Evolutionary conservation across 2,797 vertebrate genomes (phyloP).

Genomic region (Brotula barbata): DNA sequence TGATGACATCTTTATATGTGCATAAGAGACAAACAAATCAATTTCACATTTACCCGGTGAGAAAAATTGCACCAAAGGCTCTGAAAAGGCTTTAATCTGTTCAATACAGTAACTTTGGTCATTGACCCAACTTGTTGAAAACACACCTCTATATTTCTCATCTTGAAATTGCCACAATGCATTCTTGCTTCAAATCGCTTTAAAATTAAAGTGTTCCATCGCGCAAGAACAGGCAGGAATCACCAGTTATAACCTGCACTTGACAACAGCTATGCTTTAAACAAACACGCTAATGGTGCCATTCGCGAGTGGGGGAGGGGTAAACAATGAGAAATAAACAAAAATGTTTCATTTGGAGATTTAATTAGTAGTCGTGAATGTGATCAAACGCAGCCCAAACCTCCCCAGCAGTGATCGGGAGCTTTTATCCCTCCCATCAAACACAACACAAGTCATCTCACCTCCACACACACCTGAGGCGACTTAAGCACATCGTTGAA

Average conservation of each 20-base stretch:
- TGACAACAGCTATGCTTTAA: slow-evolving; percentile 38
- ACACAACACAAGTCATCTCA: slow-evolving; percentile 28
- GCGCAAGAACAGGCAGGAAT: slow-evolving; percentile 57
- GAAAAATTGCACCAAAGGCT: not conserved
- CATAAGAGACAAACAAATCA: not conserved
- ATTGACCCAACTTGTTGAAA: not conserved
- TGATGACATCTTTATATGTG: not conserved
- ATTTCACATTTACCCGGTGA: not conserved
- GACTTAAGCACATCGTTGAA: slow-evolving; percentile 45
- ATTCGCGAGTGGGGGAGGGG: slow-evolving; percentile 22
- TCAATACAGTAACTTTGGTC: not conserved
- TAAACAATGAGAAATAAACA: slow-evolving; percentile 46
- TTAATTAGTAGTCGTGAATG: slow-evolving; percentile 39
- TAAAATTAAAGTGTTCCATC: slow-evolving; percentile 25
- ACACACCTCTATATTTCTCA: not conserved
- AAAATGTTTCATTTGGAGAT: slow-evolving; percentile 35
- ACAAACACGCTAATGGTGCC: slow-evolving; percentile 32
- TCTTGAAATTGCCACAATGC: not conserved
- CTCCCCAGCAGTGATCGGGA: slow-evolving; percentile 17
- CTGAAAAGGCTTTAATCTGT: slow-evolving; percentile 1
- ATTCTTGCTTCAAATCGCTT: slow-evolving; percentile 11
- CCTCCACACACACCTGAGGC: slow-evolving; percentile 35
- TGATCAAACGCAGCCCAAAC: slow-evolving; percentile 32
- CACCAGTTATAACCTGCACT: slow-evolving; percentile 39
- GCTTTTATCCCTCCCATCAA: slow-evolving; percentile 43